A percentile compares a stretch with the other conserved stretches of the same genome.
phyloP scores from a whole-genome alignment of 2,888 invertebrate genomes.

The Globia sparganii region DNA sequence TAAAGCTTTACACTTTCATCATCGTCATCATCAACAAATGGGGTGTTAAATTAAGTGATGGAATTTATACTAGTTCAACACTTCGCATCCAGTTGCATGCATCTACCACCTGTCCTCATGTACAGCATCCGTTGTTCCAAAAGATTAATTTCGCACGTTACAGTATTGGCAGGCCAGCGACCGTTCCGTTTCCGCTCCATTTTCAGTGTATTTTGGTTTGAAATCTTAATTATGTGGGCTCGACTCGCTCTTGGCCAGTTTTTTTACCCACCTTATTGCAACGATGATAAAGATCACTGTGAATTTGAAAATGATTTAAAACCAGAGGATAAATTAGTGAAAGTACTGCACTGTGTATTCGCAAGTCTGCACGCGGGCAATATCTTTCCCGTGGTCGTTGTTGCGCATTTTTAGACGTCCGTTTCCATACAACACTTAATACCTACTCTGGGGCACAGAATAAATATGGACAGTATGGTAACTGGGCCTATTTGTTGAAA shows the following conservation, averaged over 20 bases:
- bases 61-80: too few species aligned
- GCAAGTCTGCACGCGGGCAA: not conserved
- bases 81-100: not conserved
- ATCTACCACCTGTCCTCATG: not conserved
- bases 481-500: not conserved
- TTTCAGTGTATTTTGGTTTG: too few species aligned
- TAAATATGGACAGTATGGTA: not conserved
- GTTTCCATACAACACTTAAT: not conserved
- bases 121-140: not conserved
- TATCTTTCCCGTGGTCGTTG: not conserved
- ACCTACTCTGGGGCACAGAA: too few species aligned
- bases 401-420: not conserved
- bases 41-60: not conserved
- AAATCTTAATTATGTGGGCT: too few species aligned
- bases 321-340: not conserved
- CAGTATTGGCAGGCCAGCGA: too few species aligned
- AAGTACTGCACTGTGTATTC: not conserved
- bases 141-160: not conserved
- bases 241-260: not conserved
- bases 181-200: too few species aligned
- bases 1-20: not conserved
- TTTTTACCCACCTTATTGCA: not conserved
- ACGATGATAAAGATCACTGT: not conserved
- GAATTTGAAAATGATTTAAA: not conserved
- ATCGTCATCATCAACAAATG: not conserved